phyloP scores from a whole-genome alignment of 2,113 vertebrate species.

The Pluvialis apricaria region DNA sequence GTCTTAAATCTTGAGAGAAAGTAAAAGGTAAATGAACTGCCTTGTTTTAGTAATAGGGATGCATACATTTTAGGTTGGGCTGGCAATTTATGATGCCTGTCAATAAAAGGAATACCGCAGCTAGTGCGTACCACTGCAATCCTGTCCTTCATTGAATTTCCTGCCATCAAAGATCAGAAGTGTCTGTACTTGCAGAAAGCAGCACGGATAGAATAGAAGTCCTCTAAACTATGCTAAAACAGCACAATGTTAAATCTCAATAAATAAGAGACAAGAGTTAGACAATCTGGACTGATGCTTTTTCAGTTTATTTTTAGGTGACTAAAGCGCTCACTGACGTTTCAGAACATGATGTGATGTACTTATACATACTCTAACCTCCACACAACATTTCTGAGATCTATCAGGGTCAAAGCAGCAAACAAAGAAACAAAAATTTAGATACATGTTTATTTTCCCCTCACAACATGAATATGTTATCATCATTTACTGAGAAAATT shows the following conservation, averaged over 20 bases:
- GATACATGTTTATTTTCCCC: neutral
- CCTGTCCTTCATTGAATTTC: neutral
- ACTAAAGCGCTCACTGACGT: neutral
- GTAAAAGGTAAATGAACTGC: neutral
- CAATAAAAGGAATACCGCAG: neutral
- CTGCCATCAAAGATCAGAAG: neutral
- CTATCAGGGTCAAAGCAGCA: neutral
- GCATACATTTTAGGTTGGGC: neutral
- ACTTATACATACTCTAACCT: neutral
- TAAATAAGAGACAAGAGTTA: neutral
- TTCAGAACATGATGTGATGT: neutral
- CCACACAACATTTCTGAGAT: neutral
- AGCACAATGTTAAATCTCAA: neutral
- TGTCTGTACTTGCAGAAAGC: neutral
- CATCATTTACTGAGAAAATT: neutral
- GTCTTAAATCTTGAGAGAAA: neutral
- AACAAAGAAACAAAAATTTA: neutral
- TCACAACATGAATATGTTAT: neutral
- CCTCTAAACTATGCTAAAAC: neutral
- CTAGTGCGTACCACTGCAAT: neutral
- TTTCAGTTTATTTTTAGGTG: slow-evolving; percentile 17
- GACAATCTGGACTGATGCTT: neutral
- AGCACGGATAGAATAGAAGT: neutral
- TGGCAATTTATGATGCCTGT: neutral
- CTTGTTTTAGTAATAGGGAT: neutral